Evolutionary conservation across 2,888 invertebrate species (phyloP).

Genomic region (Drosophila neotestacea): DNA sequence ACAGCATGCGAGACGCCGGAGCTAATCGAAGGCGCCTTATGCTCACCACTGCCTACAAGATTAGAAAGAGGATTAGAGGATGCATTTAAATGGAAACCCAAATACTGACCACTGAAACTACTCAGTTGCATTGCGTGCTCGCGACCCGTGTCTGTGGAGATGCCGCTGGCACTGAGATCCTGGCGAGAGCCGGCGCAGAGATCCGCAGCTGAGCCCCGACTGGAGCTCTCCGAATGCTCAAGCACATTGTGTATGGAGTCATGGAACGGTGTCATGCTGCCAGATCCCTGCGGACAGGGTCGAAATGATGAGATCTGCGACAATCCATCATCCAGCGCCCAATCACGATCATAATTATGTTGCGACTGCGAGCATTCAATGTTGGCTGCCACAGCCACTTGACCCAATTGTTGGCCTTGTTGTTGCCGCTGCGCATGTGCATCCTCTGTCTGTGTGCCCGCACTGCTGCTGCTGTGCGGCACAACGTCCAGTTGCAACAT

Average conservation of each 20-base stretch:
- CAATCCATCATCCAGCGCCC: constrained; percentile 85
- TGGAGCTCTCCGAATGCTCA: constrained; percentile 84
- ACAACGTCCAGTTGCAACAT: constrained; percentile 74
- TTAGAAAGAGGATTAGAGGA: neutral
- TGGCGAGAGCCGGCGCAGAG: constrained; percentile 83
- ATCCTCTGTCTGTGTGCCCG: constrained; percentile 74
- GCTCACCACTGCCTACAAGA: constrained; percentile 81
- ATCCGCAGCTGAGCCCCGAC: constrained; percentile 84
- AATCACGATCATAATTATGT: constrained; percentile 85
- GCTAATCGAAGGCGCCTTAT: constrained; percentile 82
- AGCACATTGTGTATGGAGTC: constrained; percentile 85
- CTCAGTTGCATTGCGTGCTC: constrained; percentile 82
- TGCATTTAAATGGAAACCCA: neutral
- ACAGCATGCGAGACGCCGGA: constrained; percentile 83
- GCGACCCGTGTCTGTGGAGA: constrained; percentile 80
- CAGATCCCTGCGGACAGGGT: constrained; percentile 85
- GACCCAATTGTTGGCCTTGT: constrained; percentile 71
- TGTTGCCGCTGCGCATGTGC: constrained; percentile 75
- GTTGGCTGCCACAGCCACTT: constrained; percentile 87
- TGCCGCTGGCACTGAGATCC: constrained; percentile 83
- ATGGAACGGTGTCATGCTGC: constrained; percentile 85
- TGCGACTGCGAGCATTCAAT: constrained; percentile 87
- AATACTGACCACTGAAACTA: constrained; percentile 80
- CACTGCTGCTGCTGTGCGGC: constrained; percentile 68
- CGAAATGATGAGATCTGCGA: constrained; percentile 85